phyloP scores from a whole-genome alignment of 2,113 vertebrate genomes.

The Excalfactoria chinensis region DNA sequence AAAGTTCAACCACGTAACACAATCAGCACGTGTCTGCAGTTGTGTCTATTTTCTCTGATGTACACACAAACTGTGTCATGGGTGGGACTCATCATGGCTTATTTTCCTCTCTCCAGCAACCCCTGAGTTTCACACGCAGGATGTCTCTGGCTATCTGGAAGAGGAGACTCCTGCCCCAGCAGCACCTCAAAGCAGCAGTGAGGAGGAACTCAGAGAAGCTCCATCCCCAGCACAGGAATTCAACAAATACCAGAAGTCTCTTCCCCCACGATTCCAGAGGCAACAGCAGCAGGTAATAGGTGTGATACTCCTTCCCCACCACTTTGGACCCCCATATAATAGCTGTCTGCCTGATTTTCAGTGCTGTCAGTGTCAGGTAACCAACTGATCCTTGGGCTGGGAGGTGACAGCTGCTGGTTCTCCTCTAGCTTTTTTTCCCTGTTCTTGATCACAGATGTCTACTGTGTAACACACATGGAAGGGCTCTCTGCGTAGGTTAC shows the following conservation, averaged over 20 bases:
- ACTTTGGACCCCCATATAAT: not conserved
- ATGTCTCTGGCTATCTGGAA: slow-evolving; percentile 76
- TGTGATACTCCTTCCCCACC: not conserved
- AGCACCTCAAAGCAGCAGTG: slow-evolving; percentile 76
- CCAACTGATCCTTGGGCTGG: not conserved
- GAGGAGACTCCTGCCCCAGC: slow-evolving; percentile 70
- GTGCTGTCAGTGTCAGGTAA: not conserved
- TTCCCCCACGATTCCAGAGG: slow-evolving; percentile 93
- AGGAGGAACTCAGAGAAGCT: slow-evolving; percentile 86
- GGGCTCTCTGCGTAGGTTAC: fast-evolving
- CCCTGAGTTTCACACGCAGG: slow-evolving; percentile 76
- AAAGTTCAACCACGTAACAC: fast-evolving
- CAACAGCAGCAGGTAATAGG: slow-evolving; percentile 80
- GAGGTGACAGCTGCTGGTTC: not conserved
- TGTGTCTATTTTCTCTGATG: fast-evolving
- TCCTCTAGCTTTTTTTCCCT: not conserved
- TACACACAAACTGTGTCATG: fast-evolving
- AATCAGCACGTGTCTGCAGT: not conserved
- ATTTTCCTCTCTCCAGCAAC: slow-evolving; percentile 52
- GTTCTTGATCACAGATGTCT: not conserved
- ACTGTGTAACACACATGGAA: not conserved
- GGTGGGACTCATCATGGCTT: not conserved
- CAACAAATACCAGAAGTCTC: slow-evolving; percentile 86
- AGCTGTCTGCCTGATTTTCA: not conserved
- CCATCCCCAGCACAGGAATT: slow-evolving; percentile 88